A percentile compares a stretch with the other conserved stretches of the same genome.
phyloP scores from a whole-genome alignment of 2,888 invertebrate genomes.

The Polydrusus cervinus region DNA sequence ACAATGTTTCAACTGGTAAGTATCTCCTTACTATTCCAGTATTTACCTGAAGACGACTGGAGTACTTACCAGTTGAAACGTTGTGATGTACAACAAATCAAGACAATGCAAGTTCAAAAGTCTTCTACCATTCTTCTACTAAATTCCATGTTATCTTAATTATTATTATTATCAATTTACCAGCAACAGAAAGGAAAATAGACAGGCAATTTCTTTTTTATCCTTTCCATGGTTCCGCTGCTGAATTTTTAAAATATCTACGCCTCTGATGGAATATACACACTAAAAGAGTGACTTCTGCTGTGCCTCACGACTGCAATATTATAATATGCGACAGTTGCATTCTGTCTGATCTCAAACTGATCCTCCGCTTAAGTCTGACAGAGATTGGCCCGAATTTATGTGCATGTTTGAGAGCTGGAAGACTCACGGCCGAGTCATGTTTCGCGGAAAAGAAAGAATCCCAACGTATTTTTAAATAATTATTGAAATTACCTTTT shows the following conservation, averaged over 20 bases:
- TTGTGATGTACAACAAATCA: too few relatives aligned
- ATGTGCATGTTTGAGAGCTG: conserved; percentile 47
- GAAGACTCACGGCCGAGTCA: conserved; percentile 37
- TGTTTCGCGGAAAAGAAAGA: conserved; percentile 30
- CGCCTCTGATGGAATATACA: conserved; percentile 23
- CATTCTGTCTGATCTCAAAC: conserved; percentile 41
- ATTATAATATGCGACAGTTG: conserved; percentile 49
- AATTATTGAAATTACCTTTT: conserved; percentile 20
- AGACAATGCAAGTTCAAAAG: too few relatives aligned
- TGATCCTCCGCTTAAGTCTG: conserved; percentile 38
- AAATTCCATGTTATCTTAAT: too few relatives aligned
- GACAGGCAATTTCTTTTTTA: too few relatives aligned
- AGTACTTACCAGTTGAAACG: too few relatives aligned
- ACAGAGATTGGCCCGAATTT: conserved; percentile 49
- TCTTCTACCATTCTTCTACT: too few relatives aligned
- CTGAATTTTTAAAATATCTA: conserved; percentile 9
- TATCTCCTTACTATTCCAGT: too few relatives aligned
- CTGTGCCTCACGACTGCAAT: conserved; percentile 40
- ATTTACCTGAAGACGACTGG: too few relatives aligned
- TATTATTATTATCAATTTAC: too few relatives aligned
- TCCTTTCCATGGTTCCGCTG: too few relatives aligned
- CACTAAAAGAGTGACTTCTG: conserved; percentile 25
- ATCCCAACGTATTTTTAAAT: conserved; percentile 23
- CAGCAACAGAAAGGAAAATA: too few relatives aligned
- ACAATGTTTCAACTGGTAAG: too few relatives aligned